Evolutionary conservation across 2,888 invertebrate genomes (phyloP), one percentile per base, ranked within the genome.

Genomic region (Pardosa pseudoannulata): DNA sequence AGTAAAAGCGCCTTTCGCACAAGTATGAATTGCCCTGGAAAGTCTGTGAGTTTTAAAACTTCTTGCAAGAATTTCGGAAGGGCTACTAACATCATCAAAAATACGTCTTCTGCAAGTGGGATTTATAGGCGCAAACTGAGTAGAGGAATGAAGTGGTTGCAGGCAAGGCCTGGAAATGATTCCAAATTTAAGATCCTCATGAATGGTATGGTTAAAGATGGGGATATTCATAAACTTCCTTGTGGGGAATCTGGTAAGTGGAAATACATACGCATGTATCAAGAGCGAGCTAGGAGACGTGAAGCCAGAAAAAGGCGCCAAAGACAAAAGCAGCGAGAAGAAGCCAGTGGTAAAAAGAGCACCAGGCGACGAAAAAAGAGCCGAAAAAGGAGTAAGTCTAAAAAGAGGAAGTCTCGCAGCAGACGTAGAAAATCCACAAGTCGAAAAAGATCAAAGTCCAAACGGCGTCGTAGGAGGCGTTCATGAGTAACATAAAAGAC

Each of bases 261-360:
- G 81, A 81, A 68, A 19, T 28, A 74, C 3, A 81, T 81, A 28
- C 81, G 46, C 0, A 73, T 74, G 50, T 81, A 81, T 19, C 74
- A 74, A 36, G 81, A 81, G 19, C 23, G 74, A 19, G 67, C 67
- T 1, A 16, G 74, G 6, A 56, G 81, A 0, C 67, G 81, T 3
- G 81, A 81, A 46, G 62, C 56, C 0, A 74, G 81, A 39, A n/a
- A 23, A 5, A 68, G 23, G 28, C 32, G 68, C 6, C 19, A 73
- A 23, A 73, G 67, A 41, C 6, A 62, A 7, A 56, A 71, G 3
- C 39, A 62, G 41, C 50, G 36, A 13, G 78, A 56, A 27, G 13
- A 68, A 11, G 3, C 13, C 2, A 16, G 23, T 29, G 68, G 56
- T 2, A 32, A 36, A 2, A 78, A 56, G 29, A 62, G 11, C 1